Conservation (phyloP, 2,888 invertebrate genomes). For the Drosophila macrospina region DNA sequence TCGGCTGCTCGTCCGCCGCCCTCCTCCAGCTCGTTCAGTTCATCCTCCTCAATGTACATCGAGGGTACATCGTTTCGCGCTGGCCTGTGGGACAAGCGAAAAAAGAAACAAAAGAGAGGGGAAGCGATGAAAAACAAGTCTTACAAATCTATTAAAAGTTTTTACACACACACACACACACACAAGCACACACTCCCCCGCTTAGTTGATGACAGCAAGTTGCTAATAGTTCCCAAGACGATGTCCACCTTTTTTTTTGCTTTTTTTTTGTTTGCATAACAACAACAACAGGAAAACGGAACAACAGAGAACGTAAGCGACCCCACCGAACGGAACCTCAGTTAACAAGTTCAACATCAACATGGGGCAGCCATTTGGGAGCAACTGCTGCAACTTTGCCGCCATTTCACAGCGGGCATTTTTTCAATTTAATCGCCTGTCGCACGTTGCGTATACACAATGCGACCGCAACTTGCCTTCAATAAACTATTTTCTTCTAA, state of each 20-base stretch:
- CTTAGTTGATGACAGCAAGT: conserved; percentile 33
- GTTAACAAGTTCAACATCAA: conserved; percentile 37
- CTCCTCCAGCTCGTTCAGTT: conserved; percentile 84
- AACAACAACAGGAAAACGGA: conserved; percentile 20
- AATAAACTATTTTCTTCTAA: conserved; percentile 18
- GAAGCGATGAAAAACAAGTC: conserved; percentile 42
- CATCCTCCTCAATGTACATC: conserved; percentile 86
- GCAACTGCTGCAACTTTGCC: conserved; percentile 43
- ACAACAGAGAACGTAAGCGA: conserved; percentile 30
- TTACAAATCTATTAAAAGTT: conserved; percentile 71
- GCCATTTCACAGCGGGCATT: not conserved
- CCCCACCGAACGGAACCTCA: conserved; percentile 13
- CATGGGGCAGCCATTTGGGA: conserved; percentile 33
- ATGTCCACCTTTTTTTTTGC: conserved; percentile 22
- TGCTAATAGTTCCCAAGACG: conserved; percentile 69
- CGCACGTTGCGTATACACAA: conserved; percentile 51
- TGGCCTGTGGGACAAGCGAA: conserved; percentile 79
- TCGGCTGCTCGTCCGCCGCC: conserved; percentile 81
- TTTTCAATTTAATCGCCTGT: conserved; percentile 30
- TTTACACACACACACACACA: conserved; percentile 26
- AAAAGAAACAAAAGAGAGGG: conserved; percentile 2
- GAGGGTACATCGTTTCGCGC: conserved; percentile 85
- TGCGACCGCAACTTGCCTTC: not conserved
- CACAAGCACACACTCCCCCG: conserved; percentile 19
- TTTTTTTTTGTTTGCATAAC: conserved; percentile 29